Evolutionary conservation across 2,888 invertebrate genomes (phyloP).

Genomic region (Geotrupes spiniger): DNA sequence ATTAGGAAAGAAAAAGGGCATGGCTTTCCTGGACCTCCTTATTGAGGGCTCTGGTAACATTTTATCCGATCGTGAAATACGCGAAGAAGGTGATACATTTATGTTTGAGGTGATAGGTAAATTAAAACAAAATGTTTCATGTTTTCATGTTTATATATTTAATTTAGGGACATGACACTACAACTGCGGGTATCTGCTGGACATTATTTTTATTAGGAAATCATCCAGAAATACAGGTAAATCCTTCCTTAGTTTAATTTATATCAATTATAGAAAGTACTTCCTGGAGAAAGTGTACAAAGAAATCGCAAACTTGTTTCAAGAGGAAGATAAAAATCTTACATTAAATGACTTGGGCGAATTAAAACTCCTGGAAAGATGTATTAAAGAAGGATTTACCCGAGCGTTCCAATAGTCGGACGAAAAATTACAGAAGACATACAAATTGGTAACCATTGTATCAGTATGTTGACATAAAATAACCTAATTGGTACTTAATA

Average conservation of each 20-base stretch:
- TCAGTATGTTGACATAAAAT: no score
- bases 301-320: conserved; percentile 18
- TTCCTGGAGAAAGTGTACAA: conserved; percentile 12
- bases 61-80: conserved; percentile 37
- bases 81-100: conserved; percentile 49
- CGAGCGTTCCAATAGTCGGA: conserved; percentile 29
- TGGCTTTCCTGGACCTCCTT: conserved; percentile 15
- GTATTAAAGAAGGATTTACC: conserved; percentile 32
- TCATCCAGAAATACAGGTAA: conserved; percentile 27
- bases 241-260: not conserved
- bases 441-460: conserved; percentile 8
- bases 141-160: no score
- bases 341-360: conserved; percentile 17
- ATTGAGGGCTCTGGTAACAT: no score
- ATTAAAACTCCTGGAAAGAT: conserved; percentile 26
- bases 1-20: conserved; percentile 2
- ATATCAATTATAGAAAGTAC: not conserved
- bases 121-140: not conserved
- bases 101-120: conserved; percentile 38
- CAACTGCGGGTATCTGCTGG: conserved; percentile 33
- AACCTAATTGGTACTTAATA: conserved; percentile 32
- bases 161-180: conserved; percentile 38
- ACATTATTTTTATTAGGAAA: conserved; percentile 32
- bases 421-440: conserved; percentile 26
- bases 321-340: conserved; percentile 13